Percentiles rank a stretch among this genome's conserved stretches.
These are phyloP conservation scores for Cephus spinipes DNA, from an alignment of 2,888 invertebrate species.

Conservation along the genomic window DNA sequence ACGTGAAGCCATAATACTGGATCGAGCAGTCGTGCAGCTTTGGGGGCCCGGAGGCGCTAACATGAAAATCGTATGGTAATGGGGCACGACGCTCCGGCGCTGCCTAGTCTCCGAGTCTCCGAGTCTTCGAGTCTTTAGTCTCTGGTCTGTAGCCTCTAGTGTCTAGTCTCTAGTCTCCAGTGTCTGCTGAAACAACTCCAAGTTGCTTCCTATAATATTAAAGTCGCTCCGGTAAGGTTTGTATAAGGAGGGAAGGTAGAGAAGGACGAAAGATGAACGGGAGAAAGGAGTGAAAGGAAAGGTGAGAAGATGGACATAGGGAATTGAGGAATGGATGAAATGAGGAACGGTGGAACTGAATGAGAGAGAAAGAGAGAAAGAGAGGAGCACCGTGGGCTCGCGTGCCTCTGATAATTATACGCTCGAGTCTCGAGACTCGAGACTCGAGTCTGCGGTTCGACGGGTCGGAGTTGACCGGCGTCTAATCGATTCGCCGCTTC, in stretches of 20 bases:
- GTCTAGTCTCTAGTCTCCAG: too few relatives aligned
- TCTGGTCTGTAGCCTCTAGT: too few relatives aligned
- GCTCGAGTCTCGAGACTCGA: slow-evolving; percentile 49
- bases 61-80: slow-evolving; percentile 64
- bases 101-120: background rate
- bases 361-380: slow-evolving; percentile 28
- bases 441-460: slow-evolving; percentile 60
- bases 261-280: slow-evolving; percentile 14
- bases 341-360: slow-evolving; percentile 18
- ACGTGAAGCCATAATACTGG: too few relatives aligned
- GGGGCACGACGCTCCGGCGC: slow-evolving; percentile 25
- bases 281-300: slow-evolving; percentile 21
- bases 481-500: slow-evolving; percentile 63
- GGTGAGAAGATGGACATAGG: slow-evolving; percentile 16
- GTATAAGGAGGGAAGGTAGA: slow-evolving; percentile 6
- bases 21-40: slow-evolving; percentile 56
- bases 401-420: slow-evolving; percentile 64
- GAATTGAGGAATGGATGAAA: slow-evolving; percentile 20
- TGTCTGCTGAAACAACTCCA: slow-evolving; percentile 34
- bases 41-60: slow-evolving; percentile 60
- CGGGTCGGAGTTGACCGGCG: slow-evolving; percentile 64
- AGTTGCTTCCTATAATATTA: slow-evolving; percentile 40
- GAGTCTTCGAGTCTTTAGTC: background rate
- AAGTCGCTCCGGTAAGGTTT: slow-evolving; percentile 7
- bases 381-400: slow-evolving; percentile 45